phyloP scores from a whole-genome alignment of 2,113 vertebrate genomes.

The Amphilophus citrinellus region DNA sequence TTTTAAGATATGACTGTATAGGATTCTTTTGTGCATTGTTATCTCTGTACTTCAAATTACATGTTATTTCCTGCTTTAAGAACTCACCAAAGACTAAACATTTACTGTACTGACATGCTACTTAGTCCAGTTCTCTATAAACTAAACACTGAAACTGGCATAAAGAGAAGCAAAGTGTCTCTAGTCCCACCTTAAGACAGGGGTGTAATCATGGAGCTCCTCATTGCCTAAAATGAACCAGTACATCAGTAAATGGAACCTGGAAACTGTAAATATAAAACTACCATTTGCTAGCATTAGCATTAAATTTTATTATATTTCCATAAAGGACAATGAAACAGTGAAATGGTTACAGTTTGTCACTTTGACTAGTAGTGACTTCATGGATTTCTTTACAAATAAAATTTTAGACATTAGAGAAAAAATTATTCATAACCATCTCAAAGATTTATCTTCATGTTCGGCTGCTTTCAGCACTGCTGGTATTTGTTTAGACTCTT shows the following conservation, averaged over 20 bases:
- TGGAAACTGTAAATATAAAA: background rate
- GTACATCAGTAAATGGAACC: background rate
- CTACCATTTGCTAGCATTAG: background rate
- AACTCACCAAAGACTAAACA: background rate
- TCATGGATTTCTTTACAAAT: too few relatives aligned
- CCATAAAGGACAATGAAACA: background rate
- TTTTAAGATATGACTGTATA: background rate
- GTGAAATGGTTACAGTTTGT: background rate
- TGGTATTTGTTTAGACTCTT: too few relatives aligned
- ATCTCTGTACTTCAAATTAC: background rate
- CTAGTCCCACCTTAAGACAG: background rate
- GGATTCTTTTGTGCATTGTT: background rate
- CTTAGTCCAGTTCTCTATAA: background rate
- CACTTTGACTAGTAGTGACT: too few relatives aligned
- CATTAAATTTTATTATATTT: background rate
- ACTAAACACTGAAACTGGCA: background rate
- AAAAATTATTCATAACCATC: too few relatives aligned
- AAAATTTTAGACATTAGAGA: too few relatives aligned
- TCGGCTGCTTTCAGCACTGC: too few relatives aligned
- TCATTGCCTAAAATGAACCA: background rate
- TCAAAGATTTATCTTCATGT: too few relatives aligned
- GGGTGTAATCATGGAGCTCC: background rate
- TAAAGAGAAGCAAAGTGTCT: background rate
- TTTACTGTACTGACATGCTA: background rate
- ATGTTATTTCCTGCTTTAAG: background rate